These are phyloP conservation scores for Leptopilina clavipes DNA, from an alignment of 1,140 invertebrate species.

Conservation along the genomic window DNA sequence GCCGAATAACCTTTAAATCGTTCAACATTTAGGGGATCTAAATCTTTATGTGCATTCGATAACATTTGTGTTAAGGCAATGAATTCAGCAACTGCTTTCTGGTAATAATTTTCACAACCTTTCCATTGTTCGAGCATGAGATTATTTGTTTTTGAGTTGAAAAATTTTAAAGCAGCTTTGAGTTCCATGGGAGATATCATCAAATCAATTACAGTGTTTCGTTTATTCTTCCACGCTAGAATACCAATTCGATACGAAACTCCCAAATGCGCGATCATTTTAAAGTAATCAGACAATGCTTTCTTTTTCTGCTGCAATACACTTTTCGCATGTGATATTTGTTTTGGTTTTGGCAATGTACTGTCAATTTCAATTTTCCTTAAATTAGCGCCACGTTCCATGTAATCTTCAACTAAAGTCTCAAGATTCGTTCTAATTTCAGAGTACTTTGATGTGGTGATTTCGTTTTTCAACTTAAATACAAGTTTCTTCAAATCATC, in stretches of 20 bases:
- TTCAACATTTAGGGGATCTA: conserved; percentile 87
- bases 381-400: conserved; percentile 79
- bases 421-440: conserved; percentile 78
- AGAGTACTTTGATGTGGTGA: conserved; percentile 77
- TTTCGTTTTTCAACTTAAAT: conserved; percentile 78
- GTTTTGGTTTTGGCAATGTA: conserved; percentile 81
- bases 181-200: conserved; percentile 79
- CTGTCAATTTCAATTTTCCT: conserved; percentile 80
- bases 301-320: conserved; percentile 90
- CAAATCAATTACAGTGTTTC: conserved; percentile 65
- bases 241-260: conserved; percentile 88
- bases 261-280: conserved; percentile 82
- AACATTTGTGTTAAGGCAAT: conserved; percentile 80
- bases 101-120: conserved; percentile 85
- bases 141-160: conserved; percentile 39
- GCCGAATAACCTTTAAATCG: conserved; percentile 87
- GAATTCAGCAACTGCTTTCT: conserved; percentile 81
- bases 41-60: conserved; percentile 82
- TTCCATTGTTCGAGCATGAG: conserved; percentile 79
- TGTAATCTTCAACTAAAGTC: conserved; percentile 78
- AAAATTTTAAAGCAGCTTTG: conserved; percentile 72
- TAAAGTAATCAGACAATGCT: conserved; percentile 89
- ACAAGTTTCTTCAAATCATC: too few species aligned
- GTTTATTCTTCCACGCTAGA: conserved; percentile 65
- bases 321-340: conserved; percentile 86